These are phyloP conservation scores for Pongo pygmaeus DNA, from an alignment of 2,113 vertebrate genomes.

Conservation along the genomic window DNA sequence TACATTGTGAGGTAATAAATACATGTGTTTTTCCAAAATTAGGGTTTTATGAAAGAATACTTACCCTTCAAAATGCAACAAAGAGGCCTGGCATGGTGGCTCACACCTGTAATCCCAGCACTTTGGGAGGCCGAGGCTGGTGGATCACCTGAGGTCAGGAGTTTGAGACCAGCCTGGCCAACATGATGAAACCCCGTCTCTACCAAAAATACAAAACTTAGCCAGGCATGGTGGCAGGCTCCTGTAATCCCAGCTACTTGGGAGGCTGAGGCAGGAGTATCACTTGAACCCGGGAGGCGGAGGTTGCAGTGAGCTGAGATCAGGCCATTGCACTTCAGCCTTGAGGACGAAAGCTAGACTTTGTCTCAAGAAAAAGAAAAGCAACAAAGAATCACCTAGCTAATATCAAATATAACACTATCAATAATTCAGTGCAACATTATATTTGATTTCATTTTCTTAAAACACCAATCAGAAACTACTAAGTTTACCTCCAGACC, in stretches of 20 bases:
- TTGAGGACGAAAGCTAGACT: no score
- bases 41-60: neutral
- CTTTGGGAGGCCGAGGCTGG: accelerated
- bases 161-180: no score
- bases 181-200: accelerated
- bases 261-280: no score
- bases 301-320: no score
- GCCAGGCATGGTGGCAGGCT: no score
- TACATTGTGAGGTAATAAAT: neutral
- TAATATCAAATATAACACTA: neutral
- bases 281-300: no score
- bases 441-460: neutral
- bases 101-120: no score
- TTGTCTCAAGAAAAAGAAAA: no score
- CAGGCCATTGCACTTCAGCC: no score
- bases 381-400: neutral
- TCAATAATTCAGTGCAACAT: neutral
- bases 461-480: neutral
- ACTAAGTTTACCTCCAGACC: neutral
- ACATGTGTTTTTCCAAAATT: neutral
- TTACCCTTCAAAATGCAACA: neutral
- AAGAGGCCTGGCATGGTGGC: neutral
- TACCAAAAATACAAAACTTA: no score
- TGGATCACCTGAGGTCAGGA: no score
- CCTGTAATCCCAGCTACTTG: no score